Base-by-base conservation (phyloP, 2,888 invertebrate genomes). In the Masnerella sp. region DNA sequence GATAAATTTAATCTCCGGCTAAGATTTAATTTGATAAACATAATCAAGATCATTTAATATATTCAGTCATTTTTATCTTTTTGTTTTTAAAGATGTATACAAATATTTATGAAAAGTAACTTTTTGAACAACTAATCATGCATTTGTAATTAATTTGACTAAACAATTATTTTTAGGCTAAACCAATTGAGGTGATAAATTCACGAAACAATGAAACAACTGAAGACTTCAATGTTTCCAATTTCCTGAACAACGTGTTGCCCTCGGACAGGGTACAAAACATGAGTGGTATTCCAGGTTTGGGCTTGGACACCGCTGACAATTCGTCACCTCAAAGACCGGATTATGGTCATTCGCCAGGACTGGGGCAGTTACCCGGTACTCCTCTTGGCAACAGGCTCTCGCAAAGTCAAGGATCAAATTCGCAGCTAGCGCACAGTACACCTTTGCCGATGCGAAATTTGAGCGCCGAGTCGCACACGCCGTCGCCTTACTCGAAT, bases 101-200 rank as follows among this genome's bases (percentile, higher is more conserved):
- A n/a, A n/a, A n/a, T n/a, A n/a, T n/a, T n/a, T n/a, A n/a, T n/a
- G n/a, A n/a, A n/a, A n/a, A n/a, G n/a, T n/a, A n/a, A n/a, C n/a
- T n/a, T n/a, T n/a, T n/a, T n/a, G n/a, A n/a, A n/a, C n/a, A n/a
- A n/a, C n/a, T n/a, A n/a, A n/a, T n/a, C n/a, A n/a, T n/a, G n/a
- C n/a, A n/a, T n/a, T n/a, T n/a, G n/a, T n/a, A n/a, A n/a, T n/a
- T n/a, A n/a, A n/a, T n/a, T n/a, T n/a, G n/a, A n/a, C n/a, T n/a
- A n/a, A n/a, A n/a, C 14, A 34, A 47, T 47, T 49, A 42, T 47
- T 45, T 74, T 47, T 54, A 85, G 89, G 89, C 88, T 61, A 89
- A 89, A 81, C 89, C 90, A 45, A 90, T 90, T 70, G 90, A 91
- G 82, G 90, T 90, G n/a, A 90, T 91, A 78, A 89, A 88, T 40